Evolutionary conservation across 2,888 invertebrate genomes (phyloP).

Genomic region (Hydrotaea diabolus): DNA sequence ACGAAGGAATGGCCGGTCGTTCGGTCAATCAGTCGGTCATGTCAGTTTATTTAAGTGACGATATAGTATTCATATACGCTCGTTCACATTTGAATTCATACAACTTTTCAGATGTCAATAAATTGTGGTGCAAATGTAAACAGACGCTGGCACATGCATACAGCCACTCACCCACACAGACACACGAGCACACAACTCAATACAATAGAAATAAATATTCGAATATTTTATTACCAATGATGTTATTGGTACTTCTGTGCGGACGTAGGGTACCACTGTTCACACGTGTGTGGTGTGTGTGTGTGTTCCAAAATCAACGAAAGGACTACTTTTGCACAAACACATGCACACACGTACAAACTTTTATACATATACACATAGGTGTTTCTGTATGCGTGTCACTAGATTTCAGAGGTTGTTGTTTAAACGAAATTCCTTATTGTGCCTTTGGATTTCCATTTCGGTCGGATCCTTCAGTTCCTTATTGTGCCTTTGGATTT

Average conservation of each 20-base stretch:
- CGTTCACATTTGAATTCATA: conserved; percentile 30
- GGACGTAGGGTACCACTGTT: not conserved
- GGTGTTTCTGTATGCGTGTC: not conserved
- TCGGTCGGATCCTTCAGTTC: no score
- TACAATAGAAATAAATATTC: conserved; percentile 39
- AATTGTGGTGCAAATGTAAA: conserved; percentile 11
- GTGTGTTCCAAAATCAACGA: not conserved
- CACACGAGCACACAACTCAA: not conserved
- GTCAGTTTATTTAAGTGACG: conserved; percentile 28
- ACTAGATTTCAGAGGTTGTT: conserved; percentile 44
- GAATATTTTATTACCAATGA: conserved; percentile 34
- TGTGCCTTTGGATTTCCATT: conserved; percentile 28
- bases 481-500: conserved; percentile 40
- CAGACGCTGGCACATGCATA: conserved; percentile 5
- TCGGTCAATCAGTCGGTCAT: no score
- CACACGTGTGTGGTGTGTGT: not conserved
- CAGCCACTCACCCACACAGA: no score
- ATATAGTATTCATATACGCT: conserved; percentile 36
- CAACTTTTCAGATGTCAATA: conserved; percentile 36
- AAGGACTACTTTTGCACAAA: not conserved
- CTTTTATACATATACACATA: not conserved
- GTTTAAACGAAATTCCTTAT: conserved; percentile 45
- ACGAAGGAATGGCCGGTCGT: not conserved
- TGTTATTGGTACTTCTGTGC: conserved; percentile 9
- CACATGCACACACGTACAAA: not conserved